phyloP scores from a whole-genome alignment of 2,888 invertebrate species.

The Celastrina argiolus region DNA sequence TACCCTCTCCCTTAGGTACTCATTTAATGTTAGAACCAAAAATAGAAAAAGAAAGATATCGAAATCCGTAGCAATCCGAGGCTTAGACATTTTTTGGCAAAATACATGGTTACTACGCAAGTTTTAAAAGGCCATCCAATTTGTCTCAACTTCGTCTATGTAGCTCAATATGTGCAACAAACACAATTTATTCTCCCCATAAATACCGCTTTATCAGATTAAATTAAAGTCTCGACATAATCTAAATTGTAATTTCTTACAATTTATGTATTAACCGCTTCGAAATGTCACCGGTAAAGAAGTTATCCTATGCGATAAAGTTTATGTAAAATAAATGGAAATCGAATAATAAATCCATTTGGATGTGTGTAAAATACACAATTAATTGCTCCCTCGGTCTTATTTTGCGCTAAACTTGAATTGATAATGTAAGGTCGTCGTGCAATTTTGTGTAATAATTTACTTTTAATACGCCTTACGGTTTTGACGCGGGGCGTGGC shows the following conservation, averaged over 20 bases:
- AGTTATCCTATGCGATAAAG: constrained; percentile 6
- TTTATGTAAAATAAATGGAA: constrained; percentile 16
- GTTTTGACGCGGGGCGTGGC: constrained; percentile 36
- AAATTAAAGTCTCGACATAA: background rate
- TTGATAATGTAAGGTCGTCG: constrained; percentile 24
- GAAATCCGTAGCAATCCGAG: too few relatives aligned
- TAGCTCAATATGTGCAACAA: background rate
- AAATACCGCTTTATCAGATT: background rate
- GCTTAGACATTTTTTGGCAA: too few relatives aligned
- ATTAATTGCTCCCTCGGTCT: constrained; percentile 11
- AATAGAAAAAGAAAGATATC: too few relatives aligned
- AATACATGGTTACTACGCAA: too few relatives aligned
- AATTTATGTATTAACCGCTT: background rate
- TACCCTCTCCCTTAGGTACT: too few relatives aligned
- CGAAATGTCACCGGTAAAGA: background rate
- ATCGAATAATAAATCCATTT: background rate
- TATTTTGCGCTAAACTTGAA: constrained; percentile 5
- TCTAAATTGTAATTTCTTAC: constrained; percentile 1
- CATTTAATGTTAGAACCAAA: too few relatives aligned
- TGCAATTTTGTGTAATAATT: constrained; percentile 37
- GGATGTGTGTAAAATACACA: constrained; percentile 4
- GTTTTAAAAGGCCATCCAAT: too few relatives aligned
- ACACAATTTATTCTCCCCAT: background rate
- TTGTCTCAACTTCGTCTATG: background rate
- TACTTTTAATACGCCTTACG: constrained; percentile 33